Conservation (phyloP, 2,888 invertebrate species). For the Brachycybe producta region DNA sequence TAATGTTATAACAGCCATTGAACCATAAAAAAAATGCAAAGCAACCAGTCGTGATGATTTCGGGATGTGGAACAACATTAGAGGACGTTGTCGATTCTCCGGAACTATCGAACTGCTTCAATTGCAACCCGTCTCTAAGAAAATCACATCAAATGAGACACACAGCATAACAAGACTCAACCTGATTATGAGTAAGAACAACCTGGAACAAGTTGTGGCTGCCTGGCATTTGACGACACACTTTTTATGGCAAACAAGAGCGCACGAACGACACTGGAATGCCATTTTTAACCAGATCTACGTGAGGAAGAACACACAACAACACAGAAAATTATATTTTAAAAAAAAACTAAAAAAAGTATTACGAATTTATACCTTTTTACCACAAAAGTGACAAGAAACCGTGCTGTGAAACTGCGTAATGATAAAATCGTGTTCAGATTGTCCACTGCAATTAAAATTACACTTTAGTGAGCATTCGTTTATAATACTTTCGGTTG, state of each 20-base stretch:
- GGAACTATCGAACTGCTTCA: background rate
- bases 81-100: too few relatives aligned
- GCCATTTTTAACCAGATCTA: constrained; percentile 95
- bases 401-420: constrained; percentile 81
- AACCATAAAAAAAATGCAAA: background rate
- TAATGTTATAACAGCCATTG: too few relatives aligned
- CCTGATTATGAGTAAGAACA: too few relatives aligned
- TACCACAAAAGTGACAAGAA: constrained; percentile 84
- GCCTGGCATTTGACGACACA: constrained; percentile 76
- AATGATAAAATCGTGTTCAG: constrained; percentile 55
- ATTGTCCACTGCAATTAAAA: constrained; percentile 21
- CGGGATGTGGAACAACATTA: too few relatives aligned
- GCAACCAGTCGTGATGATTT: constrained; percentile 13
- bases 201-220: constrained; percentile 46
- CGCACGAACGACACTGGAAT: constrained; percentile 76
- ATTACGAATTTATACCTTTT: constrained; percentile 49
- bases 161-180: too few relatives aligned
- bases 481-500: background rate
- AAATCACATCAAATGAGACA: background rate
- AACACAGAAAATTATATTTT: background rate
- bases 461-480: constrained; percentile 1
- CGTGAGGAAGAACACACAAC: background rate
- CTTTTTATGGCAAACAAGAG: constrained; percentile 89
- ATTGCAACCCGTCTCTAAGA: constrained; percentile 3
- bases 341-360: background rate